Evolutionary conservation across 2,797 vertebrate genomes (phyloP), one percentile per base, ranked within the genome.

Genomic region (Sebastiscus albofasciatus): DNA sequence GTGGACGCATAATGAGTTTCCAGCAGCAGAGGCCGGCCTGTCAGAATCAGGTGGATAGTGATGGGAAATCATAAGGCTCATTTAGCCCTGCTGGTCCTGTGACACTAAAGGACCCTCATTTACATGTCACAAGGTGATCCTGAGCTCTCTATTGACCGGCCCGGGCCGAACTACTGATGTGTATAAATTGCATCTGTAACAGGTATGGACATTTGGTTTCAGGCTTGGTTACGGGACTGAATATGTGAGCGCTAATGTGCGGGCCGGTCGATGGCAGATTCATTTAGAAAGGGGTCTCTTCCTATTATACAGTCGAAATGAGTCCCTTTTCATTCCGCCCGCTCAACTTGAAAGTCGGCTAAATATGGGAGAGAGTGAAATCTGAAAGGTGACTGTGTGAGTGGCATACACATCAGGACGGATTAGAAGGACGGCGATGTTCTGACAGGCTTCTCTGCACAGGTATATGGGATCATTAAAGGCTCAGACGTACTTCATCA

Each of bases 91-190:
- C 80, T 59, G 59, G 87, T 91, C 69, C 80, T 70, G 61, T 83
- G 86, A 61, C 80, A 84, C 75, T 14, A 72, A 91, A 86, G 56
- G 88, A 77, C 61, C 82, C 78, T 93, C 75, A 93, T 95, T 94
- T 95, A 70, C 91, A 94, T 89, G 87, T 94, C 91, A 84, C 93
- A 94, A 94, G 93, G 93, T 95, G 93, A 96, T 94, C 85, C 90
- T 81, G 69, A 91, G 54, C 79, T 91, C 83, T 62, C 82, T 80
- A 90, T 91, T 92, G 89, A 95, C 79, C 85, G 81, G 62, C 71
- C 31, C 10, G 31, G 55, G 67, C 81, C 74, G 54, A 90, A 84
- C 83, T 80, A 67, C 73, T 86, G 86, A 95, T 94, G 84, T 87
- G 86, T 94, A 94, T 92, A 94, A 95, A 96, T 95, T 91, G 89